phyloP scores from a whole-genome alignment of 1,140 invertebrate species.

The Eumeta japonica region DNA sequence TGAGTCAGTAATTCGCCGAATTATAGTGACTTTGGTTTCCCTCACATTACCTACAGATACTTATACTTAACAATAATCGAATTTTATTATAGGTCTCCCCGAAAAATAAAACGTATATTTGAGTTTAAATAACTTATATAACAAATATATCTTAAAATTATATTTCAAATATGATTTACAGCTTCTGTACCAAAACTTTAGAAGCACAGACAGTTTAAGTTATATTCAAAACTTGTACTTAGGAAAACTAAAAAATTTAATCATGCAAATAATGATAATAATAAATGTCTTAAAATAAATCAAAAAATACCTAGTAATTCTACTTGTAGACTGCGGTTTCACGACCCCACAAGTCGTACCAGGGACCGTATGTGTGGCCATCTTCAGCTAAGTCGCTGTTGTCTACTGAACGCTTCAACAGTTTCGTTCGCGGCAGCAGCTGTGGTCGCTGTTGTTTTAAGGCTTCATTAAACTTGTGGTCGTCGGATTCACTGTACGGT shows the following conservation, averaged over 20 bases:
- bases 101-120: too few relatives aligned
- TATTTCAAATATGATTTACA: conserved; percentile 5
- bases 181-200: conserved; percentile 1
- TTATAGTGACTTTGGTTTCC: too few relatives aligned
- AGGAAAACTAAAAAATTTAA: conserved; percentile 9
- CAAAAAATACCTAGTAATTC: conserved; percentile 20
- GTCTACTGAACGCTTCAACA: conserved; percentile 55
- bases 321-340: conserved; percentile 54
- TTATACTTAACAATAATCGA: too few relatives aligned
- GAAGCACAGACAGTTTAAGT: conserved; percentile 1
- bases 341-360: conserved; percentile 82
- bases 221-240: not conserved
- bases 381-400: conserved; percentile 60
- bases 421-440: conserved; percentile 70
- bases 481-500: conserved; percentile 61
- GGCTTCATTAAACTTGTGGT: conserved; percentile 64
- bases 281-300: conserved; percentile 9
- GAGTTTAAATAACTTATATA: too few relatives aligned
- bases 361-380: conserved; percentile 74
- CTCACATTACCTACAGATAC: too few relatives aligned
- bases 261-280: conserved; percentile 11
- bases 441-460: conserved; percentile 60
- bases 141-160: too few relatives aligned
- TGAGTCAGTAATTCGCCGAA: too few relatives aligned
- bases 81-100: not conserved